phyloP scores from a whole-genome alignment of 2,888 invertebrate genomes.

The Erannis defoliaria region DNA sequence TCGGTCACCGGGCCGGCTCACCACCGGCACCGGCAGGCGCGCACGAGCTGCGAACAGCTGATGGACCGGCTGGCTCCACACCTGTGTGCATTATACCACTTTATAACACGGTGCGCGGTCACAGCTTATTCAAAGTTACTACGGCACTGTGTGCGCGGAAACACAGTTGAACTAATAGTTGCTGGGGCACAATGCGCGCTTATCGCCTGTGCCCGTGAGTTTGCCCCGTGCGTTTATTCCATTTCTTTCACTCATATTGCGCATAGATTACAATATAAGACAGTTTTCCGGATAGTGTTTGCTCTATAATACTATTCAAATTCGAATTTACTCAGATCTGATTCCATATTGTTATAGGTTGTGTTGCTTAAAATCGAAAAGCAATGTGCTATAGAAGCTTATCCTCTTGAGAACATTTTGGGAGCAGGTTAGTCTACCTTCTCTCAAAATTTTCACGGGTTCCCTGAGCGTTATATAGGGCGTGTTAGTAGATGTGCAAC shows the following conservation, averaged over 20 bases:
- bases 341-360: not conserved
- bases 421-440: too few relatives aligned
- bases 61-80: conserved; percentile 75
- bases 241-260: conserved; percentile 69
- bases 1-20: not conserved
- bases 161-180: not conserved
- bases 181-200: not conserved
- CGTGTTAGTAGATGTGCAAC: too few relatives aligned
- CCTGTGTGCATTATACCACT: conserved; percentile 62
- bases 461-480: too few relatives aligned
- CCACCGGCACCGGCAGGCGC: conserved; percentile 31
- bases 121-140: not conserved
- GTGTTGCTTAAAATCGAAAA: too few relatives aligned
- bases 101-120: conserved; percentile 6
- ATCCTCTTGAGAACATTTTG: too few relatives aligned
- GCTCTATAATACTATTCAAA: conserved; percentile 6
- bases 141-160: not conserved
- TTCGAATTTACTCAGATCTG: not conserved
- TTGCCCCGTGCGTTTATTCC: not conserved
- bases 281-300: not conserved
- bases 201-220: conserved; percentile 4
- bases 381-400: too few relatives aligned
- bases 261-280: conserved; percentile 2
- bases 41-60: conserved; percentile 76
- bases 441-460: too few relatives aligned